Evolutionary conservation across 2,113 vertebrate species (phyloP), one percentile per base, ranked within the genome.

Genomic region (Pachypanchax playfairii): DNA sequence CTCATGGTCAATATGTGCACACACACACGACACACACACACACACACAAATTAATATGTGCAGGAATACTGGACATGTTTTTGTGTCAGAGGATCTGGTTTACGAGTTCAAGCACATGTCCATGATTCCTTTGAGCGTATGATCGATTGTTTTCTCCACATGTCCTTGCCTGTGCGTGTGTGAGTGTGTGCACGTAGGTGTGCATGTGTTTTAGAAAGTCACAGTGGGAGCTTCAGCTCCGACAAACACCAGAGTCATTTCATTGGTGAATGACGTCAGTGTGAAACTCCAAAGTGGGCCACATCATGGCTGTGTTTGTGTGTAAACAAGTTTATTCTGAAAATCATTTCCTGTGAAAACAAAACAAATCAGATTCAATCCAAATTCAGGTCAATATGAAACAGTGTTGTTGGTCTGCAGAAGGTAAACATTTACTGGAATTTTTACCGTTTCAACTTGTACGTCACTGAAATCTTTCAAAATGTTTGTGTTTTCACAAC

Each of bases 201-300:
- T 5, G 36, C 39, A 36, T 39, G 33, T 35, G 33, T 35, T 9
- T 35, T 35, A 12, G 33, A 42, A 28, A 52, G 44, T 28, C 25
- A 33, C 14, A 3, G 26, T 48, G 54, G 14, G 50, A 49, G 61
- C 33, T 7, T 6, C 41, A 46, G 53, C 36, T 53, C 9, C n/a
- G 51, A 21, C 35, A 18, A 21, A 38, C 22, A 3, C 24, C 8
- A 15, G 2, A 57, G 33, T 13, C 25, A 29, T 44, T 60, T 50
- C 62, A 49, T 17, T 3, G 24, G 70, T 25, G 20, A 31, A 62
- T 73, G 58, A 70, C 57, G 53, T 73, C 61, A 73, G 29, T 41
- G 38, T 76, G 12, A 28, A 29, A 58, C 43, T 55, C 2, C 33
- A 51, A 82, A 80, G 59, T 75, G 64, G 74, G 67, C 26, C 71